These are phyloP conservation scores for Oplegnathus fasciatus DNA, from an alignment of 2,113 vertebrate genomes.

Conservation along the genomic window DNA sequence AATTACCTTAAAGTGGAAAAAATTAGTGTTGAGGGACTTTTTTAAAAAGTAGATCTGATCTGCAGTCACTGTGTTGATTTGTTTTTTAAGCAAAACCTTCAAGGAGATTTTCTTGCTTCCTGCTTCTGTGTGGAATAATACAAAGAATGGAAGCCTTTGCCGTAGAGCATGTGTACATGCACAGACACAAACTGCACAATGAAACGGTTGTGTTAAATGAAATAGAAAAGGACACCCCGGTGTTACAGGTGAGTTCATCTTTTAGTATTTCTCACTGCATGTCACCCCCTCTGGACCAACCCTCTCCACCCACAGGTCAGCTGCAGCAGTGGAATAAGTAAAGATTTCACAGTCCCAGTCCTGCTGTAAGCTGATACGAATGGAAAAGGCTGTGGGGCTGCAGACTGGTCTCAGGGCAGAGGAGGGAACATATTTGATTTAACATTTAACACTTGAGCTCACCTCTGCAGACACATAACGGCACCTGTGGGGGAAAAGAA, in stretches of 20 bases:
- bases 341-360: conserved; percentile 63
- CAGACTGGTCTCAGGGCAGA: conserved; percentile 35
- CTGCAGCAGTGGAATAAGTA: conserved; percentile 53
- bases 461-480: conserved; percentile 19
- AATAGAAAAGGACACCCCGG: neutral
- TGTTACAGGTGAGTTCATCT: conserved; percentile 18
- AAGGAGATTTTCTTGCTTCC: neutral
- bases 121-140: conserved; percentile 1
- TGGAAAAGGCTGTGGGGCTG: conserved; percentile 24
- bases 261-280: conserved; percentile 35
- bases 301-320: conserved; percentile 36
- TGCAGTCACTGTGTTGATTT: neutral
- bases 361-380: conserved; percentile 59
- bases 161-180: neutral
- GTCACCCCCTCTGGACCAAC: conserved; percentile 4
- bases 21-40: neutral
- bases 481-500: conserved; percentile 1
- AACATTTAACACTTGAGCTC: conserved; percentile 29
- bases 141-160: neutral
- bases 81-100: neutral
- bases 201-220: conserved; percentile 1
- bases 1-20: neutral
- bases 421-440: conserved; percentile 34
- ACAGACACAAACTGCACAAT: conserved; percentile 5
- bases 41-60: neutral